Conservation (phyloP, 2,888 invertebrate genomes). For the Atherix ibis region DNA sequence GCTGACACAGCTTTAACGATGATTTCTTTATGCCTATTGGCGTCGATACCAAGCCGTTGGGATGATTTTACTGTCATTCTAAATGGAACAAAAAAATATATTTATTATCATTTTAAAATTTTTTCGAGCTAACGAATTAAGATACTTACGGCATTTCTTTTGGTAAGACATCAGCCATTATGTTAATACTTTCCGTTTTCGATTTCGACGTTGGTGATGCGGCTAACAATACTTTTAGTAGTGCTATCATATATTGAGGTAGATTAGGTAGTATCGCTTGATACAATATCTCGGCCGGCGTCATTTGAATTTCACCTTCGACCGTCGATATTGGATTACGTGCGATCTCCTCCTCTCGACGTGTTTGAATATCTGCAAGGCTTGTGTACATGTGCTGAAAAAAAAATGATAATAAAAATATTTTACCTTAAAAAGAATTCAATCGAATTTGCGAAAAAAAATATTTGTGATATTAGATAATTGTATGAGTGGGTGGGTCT, state of each 20-base stretch:
- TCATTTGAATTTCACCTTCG: conserved; percentile 63
- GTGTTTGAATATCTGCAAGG: conserved; percentile 79
- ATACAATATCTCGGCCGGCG: conserved; percentile 78
- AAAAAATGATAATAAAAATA: too few relatives aligned
- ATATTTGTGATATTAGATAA: too few relatives aligned
- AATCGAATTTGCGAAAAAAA: too few relatives aligned
- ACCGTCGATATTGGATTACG: conserved; percentile 78
- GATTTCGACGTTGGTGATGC: conserved; percentile 99
- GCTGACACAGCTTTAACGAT: conserved; percentile 92
- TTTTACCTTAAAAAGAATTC: too few relatives aligned
- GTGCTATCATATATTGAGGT: conserved; percentile 94
- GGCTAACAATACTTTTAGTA: conserved; percentile 90
- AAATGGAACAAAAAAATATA: conserved; percentile 13
- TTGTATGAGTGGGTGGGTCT: too few relatives aligned
- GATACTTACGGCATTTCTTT: conserved; percentile 81
- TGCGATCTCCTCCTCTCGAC: conserved; percentile 79
- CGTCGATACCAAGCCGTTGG: conserved; percentile 90
- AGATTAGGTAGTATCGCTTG: conserved; percentile 89
- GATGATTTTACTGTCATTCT: conserved; percentile 86
- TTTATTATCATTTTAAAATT: conserved; percentile 7
- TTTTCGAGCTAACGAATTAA: conserved; percentile 6
- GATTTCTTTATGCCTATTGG: conserved; percentile 96
- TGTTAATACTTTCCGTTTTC: conserved; percentile 95
- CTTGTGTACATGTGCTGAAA: conserved; percentile 83
- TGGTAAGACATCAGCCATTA: conserved; percentile 93